phyloP scores from a whole-genome alignment of 2,888 invertebrate genomes.

The Mythimna impura region DNA sequence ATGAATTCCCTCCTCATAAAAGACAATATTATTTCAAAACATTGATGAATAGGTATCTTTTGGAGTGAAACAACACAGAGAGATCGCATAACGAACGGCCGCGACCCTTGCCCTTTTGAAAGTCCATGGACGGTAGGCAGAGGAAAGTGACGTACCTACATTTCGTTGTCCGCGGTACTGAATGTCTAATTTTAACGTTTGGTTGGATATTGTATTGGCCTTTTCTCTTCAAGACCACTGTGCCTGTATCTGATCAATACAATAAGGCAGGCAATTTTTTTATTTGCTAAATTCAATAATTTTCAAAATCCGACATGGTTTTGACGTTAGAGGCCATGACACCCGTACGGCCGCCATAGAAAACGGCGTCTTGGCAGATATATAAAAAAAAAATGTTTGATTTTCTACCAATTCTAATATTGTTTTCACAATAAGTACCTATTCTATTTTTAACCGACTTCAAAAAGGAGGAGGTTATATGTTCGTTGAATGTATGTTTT shows the following conservation, averaged over 20 bases:
- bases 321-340: too few species aligned
- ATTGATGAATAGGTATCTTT: neutral
- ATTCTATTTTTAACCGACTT: too few species aligned
- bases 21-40: constrained; percentile 4
- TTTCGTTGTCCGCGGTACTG: neutral
- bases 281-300: too few species aligned
- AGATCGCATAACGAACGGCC: constrained; percentile 10
- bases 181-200: constrained; percentile 1
- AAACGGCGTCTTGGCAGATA: too few species aligned
- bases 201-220: neutral
- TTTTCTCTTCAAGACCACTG: neutral
- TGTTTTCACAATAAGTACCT: too few species aligned
- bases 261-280: neutral
- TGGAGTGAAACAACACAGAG: neutral
- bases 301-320: too few species aligned
- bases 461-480: too few species aligned
- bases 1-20: too few species aligned
- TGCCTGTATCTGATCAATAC: neutral
- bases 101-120: constrained; percentile 34
- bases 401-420: too few species aligned
- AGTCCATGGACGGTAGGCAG: neutral
- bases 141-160: neutral
- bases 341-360: too few species aligned
- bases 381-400: too few species aligned
- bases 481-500: too few species aligned